phyloP scores from a whole-genome alignment of 2,113 vertebrate genomes.

The Dinomys branickii region DNA sequence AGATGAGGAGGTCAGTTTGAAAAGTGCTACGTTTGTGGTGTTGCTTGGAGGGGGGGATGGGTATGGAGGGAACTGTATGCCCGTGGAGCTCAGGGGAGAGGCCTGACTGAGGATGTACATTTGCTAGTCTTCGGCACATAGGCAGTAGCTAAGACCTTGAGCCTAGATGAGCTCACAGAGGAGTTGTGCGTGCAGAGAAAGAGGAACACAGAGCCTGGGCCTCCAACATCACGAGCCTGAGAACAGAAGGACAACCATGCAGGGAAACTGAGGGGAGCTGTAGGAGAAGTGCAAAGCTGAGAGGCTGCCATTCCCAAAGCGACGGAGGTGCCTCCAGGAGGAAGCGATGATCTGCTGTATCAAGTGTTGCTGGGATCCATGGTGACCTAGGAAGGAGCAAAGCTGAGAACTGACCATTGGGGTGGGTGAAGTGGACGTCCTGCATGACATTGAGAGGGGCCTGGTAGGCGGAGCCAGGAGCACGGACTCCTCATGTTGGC shows the following conservation, averaged over 20 bases:
- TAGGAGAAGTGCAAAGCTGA: background rate
- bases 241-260: background rate
- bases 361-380: background rate
- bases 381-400: background rate
- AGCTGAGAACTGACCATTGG: background rate
- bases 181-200: background rate
- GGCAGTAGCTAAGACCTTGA: background rate
- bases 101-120: background rate
- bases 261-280: background rate
- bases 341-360: background rate
- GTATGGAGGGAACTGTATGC: background rate
- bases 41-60: background rate
- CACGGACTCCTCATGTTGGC: background rate
- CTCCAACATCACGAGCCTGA: background rate
- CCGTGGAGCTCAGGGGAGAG: background rate
- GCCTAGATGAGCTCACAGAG: background rate
- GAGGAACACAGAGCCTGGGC: background rate
- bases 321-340: background rate
- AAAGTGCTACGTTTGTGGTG: background rate
- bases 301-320: background rate
- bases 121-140: background rate
- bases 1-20: background rate
- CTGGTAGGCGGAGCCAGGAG: too few species aligned
- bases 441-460: background rate
- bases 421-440: background rate